Evolutionary conservation across 2,113 vertebrate species (phyloP).

Genomic region (Heterochromis multidens): DNA sequence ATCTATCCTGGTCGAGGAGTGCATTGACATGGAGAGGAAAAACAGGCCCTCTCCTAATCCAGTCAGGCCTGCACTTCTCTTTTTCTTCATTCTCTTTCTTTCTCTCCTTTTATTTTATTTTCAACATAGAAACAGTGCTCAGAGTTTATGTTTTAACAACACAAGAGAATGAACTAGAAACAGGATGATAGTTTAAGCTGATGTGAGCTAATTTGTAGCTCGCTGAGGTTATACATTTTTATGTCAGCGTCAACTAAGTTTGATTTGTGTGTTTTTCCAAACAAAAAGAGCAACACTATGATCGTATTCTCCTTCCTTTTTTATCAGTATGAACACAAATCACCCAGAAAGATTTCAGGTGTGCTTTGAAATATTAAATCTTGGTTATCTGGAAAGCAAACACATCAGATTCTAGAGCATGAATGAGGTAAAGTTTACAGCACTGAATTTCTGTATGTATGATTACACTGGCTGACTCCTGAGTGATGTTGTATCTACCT

Average conservation of each 20-base stretch:
- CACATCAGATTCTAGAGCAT: not conserved
- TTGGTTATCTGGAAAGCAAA: not conserved
- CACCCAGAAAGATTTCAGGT: not conserved
- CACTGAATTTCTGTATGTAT: not conserved
- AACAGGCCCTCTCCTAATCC: constrained; percentile 65
- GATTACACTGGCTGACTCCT: not conserved
- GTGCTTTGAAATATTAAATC: not conserved
- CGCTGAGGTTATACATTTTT: not conserved
- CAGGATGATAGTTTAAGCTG: not conserved
- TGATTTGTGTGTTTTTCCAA: not conserved
- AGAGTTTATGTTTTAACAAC: not conserved
- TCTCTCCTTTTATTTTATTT: constrained; percentile 36
- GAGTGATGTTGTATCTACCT: constrained; percentile 1
- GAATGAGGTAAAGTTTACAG: not conserved
- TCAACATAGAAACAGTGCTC: constrained; percentile 28
- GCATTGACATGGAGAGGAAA: constrained; percentile 62
- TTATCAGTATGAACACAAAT: not conserved
- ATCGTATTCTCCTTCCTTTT: not conserved
- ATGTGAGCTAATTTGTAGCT: not conserved
- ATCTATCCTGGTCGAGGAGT: constrained; percentile 59
- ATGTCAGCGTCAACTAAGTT: not conserved
- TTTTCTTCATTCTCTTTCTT: constrained; percentile 5
- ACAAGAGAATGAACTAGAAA: not conserved
- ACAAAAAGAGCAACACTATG: not conserved
- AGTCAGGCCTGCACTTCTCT: constrained; percentile 37